Evolutionary conservation across 1,140 invertebrate genomes (phyloP), one percentile per base, ranked within the genome.

Genomic region (Belonocnema kinseyi): DNA sequence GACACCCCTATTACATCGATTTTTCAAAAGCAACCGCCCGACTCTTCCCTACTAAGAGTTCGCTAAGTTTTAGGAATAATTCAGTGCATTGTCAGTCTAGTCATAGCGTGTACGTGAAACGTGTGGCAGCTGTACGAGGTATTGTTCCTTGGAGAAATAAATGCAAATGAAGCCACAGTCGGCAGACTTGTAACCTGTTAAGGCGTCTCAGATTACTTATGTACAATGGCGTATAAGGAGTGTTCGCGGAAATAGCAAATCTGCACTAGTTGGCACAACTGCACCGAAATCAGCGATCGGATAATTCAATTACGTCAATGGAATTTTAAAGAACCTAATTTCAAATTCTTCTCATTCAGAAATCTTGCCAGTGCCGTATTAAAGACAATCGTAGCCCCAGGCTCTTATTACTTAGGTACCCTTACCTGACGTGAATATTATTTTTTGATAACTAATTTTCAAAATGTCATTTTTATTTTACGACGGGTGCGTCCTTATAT

Each of bases 91-190:
- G 61, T 66, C 61, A 66, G 61, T 46, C 40, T 21, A 66, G 21
- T 40, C 21, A 40, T 14, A 66, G 61, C 33, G 61, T 66, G 33
- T 40, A 66, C 26, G 61, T 66, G 61, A 40, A 46, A 66, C 61
- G 61, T 66, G 61, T 77, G 53, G 52, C 75, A 71, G 72, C 72
- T 72, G 75, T 77, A 73, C 75, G 56, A 66, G 56, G 61, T 33
- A 66, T 66, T 66, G 61, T 66, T 66, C 61, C 61, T 66, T 66
- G 10, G 61, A 66, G 61, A 66, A 66, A 66, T 66, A 66, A 66
- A 66, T 66, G 61, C 61, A 66, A 66, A 66, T 66, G 61, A 66
- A 66, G 61, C 61, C 26, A 16, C 40, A 66, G 61, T 66, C 61
- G 12, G 61, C 61, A 66, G 61, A 46, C 61, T 66, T 66, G 61